These are phyloP conservation scores for Alitta virens DNA, from an alignment of 2,888 invertebrate genomes.

Conservation along the genomic window DNA sequence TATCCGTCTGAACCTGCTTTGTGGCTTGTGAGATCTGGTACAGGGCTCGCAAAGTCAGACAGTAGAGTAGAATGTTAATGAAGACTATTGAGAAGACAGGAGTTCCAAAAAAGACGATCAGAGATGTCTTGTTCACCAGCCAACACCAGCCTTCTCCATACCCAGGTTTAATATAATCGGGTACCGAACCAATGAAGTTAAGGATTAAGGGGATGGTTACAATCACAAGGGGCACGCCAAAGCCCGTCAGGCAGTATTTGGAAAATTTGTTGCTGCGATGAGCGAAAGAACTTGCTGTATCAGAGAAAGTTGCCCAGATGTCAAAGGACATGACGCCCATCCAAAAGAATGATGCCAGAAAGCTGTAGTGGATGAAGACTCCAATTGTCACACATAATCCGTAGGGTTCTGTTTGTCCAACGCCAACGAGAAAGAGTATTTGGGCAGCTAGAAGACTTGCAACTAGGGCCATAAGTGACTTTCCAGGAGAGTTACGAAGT, in stretches of 20 bases:
- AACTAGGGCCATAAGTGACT: constrained; percentile 60
- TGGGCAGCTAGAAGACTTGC: constrained; percentile 59
- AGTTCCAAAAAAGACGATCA: background rate
- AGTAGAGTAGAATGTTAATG: background rate
- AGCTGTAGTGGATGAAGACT: constrained; percentile 10
- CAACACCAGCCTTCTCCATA: constrained; percentile 1
- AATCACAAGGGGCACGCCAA: background rate
- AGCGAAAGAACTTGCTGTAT: background rate
- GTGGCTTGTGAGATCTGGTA: too few species aligned
- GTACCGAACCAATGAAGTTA: background rate
- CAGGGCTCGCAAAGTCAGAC: too few species aligned
- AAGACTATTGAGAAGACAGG: background rate
- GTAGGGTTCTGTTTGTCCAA: background rate
- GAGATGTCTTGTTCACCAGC: background rate
- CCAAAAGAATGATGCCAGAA: constrained; percentile 16
- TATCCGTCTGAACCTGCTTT: too few species aligned
- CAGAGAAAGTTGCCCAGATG: constrained; percentile 5
- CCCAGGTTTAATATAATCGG: background rate
- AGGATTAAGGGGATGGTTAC: background rate
- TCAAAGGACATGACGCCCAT: constrained; percentile 16
- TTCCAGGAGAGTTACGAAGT: constrained; percentile 61
- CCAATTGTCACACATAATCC: constrained; percentile 2
- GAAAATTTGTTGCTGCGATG: background rate
- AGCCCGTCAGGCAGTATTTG: background rate
- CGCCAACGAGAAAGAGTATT: constrained; percentile 59